phyloP scores from a whole-genome alignment of 2,888 invertebrate species.

The Helleia helle region DNA sequence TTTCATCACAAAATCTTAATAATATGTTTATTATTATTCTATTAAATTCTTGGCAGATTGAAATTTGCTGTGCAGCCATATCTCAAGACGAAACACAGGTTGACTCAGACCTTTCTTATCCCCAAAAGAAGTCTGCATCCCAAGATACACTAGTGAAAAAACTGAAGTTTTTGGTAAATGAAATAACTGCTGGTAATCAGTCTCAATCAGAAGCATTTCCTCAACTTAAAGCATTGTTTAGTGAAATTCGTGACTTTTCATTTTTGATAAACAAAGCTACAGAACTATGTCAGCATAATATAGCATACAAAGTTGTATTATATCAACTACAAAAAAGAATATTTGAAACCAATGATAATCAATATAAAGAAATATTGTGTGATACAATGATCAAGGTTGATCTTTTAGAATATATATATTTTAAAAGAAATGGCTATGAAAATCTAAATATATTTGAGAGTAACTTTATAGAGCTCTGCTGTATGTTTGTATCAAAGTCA shows the following conservation, averaged over 20 bases:
- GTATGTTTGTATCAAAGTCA: constrained; percentile 46
- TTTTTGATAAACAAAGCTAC: constrained; percentile 37
- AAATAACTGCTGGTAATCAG: constrained; percentile 12
- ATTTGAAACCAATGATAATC: constrained; percentile 29
- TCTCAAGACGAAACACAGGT: constrained; percentile 19
- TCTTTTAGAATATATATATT: constrained; percentile 53
- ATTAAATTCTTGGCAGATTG: constrained; percentile 24
- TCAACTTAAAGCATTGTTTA: constrained; percentile 40
- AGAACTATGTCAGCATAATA: constrained; percentile 41
- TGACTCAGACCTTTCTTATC: constrained; percentile 7
- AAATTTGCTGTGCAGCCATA: constrained; percentile 27
- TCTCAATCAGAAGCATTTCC: constrained; percentile 29
- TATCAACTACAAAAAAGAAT: constrained; percentile 49
- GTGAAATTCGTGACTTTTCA: constrained; percentile 40
- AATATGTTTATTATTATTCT: neutral
- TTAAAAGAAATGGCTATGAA: constrained; percentile 46
- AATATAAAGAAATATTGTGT: constrained; percentile 30
- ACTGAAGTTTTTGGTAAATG: constrained; percentile 32
- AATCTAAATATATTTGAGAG: constrained; percentile 41
- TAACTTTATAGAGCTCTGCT: constrained; percentile 44
- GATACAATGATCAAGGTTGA: constrained; percentile 56
- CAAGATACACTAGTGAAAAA: constrained; percentile 46
- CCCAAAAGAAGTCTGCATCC: constrained; percentile 29
- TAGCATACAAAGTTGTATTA: constrained; percentile 42
- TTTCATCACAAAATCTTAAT: too few species aligned